Evolutionary conservation across 2,113 vertebrate species (phyloP).

Genomic region (Sarotherodon lohbergeri): DNA sequence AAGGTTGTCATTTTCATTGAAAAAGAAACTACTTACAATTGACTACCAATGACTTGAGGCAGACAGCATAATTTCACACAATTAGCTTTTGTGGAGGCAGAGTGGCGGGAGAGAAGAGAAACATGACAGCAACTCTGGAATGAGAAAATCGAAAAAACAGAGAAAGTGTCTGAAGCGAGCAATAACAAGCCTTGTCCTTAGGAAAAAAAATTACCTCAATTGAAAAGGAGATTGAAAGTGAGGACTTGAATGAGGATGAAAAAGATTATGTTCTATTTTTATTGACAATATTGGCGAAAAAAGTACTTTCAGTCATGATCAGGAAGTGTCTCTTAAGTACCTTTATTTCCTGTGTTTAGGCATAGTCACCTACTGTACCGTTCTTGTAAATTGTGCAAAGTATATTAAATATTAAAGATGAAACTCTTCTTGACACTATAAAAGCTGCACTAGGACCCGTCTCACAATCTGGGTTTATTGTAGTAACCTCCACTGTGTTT

Average conservation of each 20-base stretch:
- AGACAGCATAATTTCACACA: conserved; percentile 61
- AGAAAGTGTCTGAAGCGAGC: conserved; percentile 8
- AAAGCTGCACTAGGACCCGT: neutral
- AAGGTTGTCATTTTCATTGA: conserved; percentile 34
- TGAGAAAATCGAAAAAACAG: conserved; percentile 37
- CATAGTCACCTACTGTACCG: neutral
- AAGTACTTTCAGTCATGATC: neutral
- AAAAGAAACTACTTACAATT: conserved; percentile 49
- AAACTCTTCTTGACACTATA: neutral
- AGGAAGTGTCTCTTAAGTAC: neutral
- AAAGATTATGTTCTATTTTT: neutral
- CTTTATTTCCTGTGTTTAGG: neutral
- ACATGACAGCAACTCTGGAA: conserved; percentile 31
- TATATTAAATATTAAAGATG: neutral
- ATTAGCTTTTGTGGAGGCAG: conserved; percentile 54
- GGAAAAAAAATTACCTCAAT: neutral
- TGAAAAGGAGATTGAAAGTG: conserved; percentile 9
- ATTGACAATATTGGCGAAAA: neutral
- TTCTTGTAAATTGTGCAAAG: neutral
- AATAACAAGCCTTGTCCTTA: conserved; percentile 13
- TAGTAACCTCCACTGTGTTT: neutral
- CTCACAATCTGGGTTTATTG: neutral
- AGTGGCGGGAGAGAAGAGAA: conserved; percentile 23
- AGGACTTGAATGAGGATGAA: neutral
- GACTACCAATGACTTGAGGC: conserved; percentile 37